A percentile compares a stretch with the other conserved stretches of the same genome.
Evolutionary conservation across 2,797 vertebrate genomes (phyloP).

Genomic region (Stomatorhinus walkeri): DNA sequence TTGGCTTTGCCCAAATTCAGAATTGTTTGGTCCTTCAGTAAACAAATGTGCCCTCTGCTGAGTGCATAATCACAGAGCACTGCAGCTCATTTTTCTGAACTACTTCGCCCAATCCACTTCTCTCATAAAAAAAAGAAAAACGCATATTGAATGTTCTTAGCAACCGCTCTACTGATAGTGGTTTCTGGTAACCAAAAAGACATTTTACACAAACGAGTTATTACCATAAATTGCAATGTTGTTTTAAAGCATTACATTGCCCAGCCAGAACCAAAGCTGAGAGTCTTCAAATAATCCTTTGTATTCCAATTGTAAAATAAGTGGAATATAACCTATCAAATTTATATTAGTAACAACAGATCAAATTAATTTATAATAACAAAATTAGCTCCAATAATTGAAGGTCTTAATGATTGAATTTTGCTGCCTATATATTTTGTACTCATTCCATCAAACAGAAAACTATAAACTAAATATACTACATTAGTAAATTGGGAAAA

Average conservation of each 20-base stretch:
- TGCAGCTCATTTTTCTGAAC: background rate
- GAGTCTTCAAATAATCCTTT: background rate
- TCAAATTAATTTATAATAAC: background rate
- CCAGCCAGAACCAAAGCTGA: background rate
- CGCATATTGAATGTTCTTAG: background rate
- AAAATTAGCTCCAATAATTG: background rate
- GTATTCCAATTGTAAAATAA: background rate
- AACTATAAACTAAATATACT: background rate
- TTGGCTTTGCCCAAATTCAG: background rate
- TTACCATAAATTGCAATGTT: background rate
- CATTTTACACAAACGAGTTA: background rate
- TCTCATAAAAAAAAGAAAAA: background rate
- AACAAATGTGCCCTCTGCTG: background rate
- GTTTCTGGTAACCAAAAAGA: background rate
- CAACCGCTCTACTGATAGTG: background rate
- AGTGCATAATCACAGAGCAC: background rate
- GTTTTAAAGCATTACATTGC: background rate
- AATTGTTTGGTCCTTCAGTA: background rate
- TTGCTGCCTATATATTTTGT: background rate
- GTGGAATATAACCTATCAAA: background rate
- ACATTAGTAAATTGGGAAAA: background rate
- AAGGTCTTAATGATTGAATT: background rate
- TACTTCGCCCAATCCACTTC: background rate
- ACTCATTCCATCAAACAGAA: background rate
- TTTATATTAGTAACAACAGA: background rate